Percentiles rank a stretch among this genome's conserved stretches.
These are phyloP conservation scores for Okapia johnstoni DNA, from an alignment of 2,113 vertebrate species.

Conservation along the genomic window DNA sequence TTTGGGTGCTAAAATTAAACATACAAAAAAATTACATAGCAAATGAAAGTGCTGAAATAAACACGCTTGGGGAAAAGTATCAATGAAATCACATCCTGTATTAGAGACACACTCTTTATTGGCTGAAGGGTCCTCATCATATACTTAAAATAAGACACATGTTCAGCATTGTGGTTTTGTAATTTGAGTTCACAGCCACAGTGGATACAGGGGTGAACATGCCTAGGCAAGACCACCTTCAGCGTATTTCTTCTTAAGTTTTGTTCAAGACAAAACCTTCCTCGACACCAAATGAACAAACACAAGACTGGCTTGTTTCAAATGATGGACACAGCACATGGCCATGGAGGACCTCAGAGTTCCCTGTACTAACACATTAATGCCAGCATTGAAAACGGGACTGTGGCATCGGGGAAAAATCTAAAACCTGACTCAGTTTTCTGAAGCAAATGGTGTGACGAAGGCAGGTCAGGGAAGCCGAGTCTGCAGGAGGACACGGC, in stretches of 20 bases:
- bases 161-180: background rate
- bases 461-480: background rate
- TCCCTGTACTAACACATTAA: background rate
- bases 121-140: background rate
- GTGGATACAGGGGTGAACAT: background rate
- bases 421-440: background rate
- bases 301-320: background rate
- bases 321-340: background rate
- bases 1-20: background rate
- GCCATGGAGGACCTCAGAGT: accelerated
- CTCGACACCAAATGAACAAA: background rate
- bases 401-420: background rate
- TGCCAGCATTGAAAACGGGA: background rate
- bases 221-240: background rate
- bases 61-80: background rate
- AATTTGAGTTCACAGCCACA: background rate
- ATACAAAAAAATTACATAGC: background rate
- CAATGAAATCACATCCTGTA: constrained; percentile 12
- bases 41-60: background rate
- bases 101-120: constrained; percentile 45
- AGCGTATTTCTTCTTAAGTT: background rate
- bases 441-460: background rate
- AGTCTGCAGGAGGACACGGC: background rate
- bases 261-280: background rate
- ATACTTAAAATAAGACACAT: constrained; percentile 27